Evolutionary conservation across 2,888 invertebrate genomes (phyloP).

Genomic region (Noctua fimbriata): DNA sequence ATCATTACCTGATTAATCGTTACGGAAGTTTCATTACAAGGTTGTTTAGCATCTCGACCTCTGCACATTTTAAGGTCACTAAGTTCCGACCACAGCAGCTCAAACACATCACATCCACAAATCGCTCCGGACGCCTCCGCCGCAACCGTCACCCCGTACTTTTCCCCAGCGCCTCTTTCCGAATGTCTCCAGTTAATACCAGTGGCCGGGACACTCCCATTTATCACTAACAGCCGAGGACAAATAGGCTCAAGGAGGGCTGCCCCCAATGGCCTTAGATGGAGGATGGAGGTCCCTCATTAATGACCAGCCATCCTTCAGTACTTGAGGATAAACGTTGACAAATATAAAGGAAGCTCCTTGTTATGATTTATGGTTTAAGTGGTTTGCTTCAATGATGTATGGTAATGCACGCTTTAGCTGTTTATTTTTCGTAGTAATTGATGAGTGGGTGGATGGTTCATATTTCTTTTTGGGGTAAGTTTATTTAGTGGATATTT

Average conservation of each 20-base stretch:
- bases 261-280: conserved; percentile 84
- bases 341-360: conserved; percentile 84
- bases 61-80: too few species aligned
- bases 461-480: conserved; percentile 23
- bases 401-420: conserved; percentile 50
- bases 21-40: too few species aligned
- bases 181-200: conserved; percentile 73
- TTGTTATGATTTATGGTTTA: conserved; percentile 82
- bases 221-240: conserved; percentile 81
- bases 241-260: conserved; percentile 82
- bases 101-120: conserved; percentile 15
- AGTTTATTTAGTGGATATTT: conserved; percentile 21
- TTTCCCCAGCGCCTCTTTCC: conserved; percentile 61
- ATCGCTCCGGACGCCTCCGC: conserved; percentile 31
- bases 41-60: too few species aligned
- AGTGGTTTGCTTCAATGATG: conserved; percentile 64
- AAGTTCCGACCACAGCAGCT: neutral
- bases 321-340: conserved; percentile 83
- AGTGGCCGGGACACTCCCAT: conserved; percentile 79
- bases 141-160: conserved; percentile 46
- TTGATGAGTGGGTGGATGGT: conserved; percentile 46
- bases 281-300: conserved; percentile 70
- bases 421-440: conserved; percentile 53
- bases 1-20: too few species aligned
- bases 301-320: conserved; percentile 86